Evolutionary conservation across 1,140 invertebrate genomes (phyloP).

Genomic region (Acromyrmex heyeri): DNA sequence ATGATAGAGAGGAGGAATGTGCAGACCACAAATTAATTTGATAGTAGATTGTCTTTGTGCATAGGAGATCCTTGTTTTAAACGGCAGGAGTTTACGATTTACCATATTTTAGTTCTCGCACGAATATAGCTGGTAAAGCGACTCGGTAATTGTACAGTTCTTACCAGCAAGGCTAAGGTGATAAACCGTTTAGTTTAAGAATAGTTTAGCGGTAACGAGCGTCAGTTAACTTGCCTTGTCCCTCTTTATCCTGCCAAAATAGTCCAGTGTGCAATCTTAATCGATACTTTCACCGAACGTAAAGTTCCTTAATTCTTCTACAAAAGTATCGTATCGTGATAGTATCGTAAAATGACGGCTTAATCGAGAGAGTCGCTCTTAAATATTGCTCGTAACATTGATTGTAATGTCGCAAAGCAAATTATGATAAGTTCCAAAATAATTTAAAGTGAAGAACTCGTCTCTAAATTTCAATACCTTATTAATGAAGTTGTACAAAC

Average conservation of each 20-base stretch:
- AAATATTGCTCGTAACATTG: constrained; percentile 40
- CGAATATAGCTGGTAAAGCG: constrained; percentile 54
- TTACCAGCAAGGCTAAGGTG: constrained; percentile 20
- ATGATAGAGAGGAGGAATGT: not conserved
- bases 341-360: constrained; percentile 46
- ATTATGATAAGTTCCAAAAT: constrained; percentile 13
- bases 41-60: constrained; percentile 63
- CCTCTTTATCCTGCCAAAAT: constrained; percentile 65
- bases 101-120: constrained; percentile 62
- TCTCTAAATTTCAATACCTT: constrained; percentile 1
- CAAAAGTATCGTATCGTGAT: not conserved
- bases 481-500: not conserved
- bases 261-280: constrained; percentile 42
- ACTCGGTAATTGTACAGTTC: constrained; percentile 62
- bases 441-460: not conserved
- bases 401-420: constrained; percentile 17
- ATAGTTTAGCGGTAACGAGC: constrained; percentile 60
- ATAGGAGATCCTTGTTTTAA: constrained; percentile 55
- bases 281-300: constrained; percentile 38
- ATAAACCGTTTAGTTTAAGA: constrained; percentile 71
- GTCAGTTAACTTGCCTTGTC: constrained; percentile 56
- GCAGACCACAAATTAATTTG: constrained; percentile 67
- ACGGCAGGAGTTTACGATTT: constrained; percentile 70
- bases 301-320: constrained; percentile 43
- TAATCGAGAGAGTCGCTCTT: constrained; percentile 35